These are phyloP conservation scores for Larimichthys crocea DNA, from an alignment of 2,113 vertebrate genomes.

Conservation along the genomic window DNA sequence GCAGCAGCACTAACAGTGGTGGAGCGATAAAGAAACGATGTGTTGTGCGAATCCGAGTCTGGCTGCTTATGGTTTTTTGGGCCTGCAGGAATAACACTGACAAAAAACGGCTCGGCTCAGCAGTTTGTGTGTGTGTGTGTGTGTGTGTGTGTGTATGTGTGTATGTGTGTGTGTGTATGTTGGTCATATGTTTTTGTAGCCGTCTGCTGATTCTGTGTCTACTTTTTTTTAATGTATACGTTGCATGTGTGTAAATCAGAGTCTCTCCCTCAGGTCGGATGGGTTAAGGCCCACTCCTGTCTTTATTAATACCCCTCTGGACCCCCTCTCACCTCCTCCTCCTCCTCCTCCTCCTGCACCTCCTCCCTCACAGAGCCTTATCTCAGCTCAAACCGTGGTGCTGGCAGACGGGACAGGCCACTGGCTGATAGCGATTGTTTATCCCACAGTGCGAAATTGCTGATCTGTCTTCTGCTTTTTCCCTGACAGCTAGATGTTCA, in stretches of 20 bases:
- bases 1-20: slow-evolving; percentile 58
- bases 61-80: slow-evolving; percentile 77
- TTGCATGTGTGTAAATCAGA: slow-evolving; percentile 58
- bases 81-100: slow-evolving; percentile 76
- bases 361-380: slow-evolving; percentile 72
- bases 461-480: slow-evolving; percentile 81
- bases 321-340: slow-evolving; percentile 31
- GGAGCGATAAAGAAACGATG: slow-evolving; percentile 80
- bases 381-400: slow-evolving; percentile 70
- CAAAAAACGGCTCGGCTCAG: slow-evolving; percentile 70
- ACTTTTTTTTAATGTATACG: slow-evolving; percentile 54
- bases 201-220: slow-evolving; percentile 40
- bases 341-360: slow-evolving; percentile 27
- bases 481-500: slow-evolving; percentile 79
- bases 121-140: slow-evolving; percentile 64
- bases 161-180: slow-evolving; percentile 11
- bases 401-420: slow-evolving; percentile 81
- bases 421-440: slow-evolving; percentile 83
- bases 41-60: slow-evolving; percentile 74
- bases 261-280: slow-evolving; percentile 62
- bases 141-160: background rate
- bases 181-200: slow-evolving; percentile 25
- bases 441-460: slow-evolving; percentile 81
- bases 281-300: slow-evolving; percentile 66
- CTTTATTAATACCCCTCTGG: slow-evolving; percentile 76